Percentiles rank a stretch among this genome's conserved stretches.
Conservation (phyloP, 1,140 invertebrate species). For the Ditylenchus dipsaci region DNA sequence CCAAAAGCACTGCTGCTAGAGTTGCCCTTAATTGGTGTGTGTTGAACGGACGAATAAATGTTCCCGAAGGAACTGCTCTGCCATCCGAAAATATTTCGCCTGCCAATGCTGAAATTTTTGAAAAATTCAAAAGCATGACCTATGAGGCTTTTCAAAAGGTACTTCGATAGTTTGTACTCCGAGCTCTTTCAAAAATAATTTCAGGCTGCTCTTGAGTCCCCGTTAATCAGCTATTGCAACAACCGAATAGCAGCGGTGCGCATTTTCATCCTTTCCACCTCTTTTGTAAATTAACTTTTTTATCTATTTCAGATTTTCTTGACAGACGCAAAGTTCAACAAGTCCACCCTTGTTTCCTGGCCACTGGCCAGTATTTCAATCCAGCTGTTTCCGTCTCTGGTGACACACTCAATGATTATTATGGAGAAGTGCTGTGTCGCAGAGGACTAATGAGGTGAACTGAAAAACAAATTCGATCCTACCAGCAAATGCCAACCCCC, state of each 20-base stretch:
- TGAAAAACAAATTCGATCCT: no score
- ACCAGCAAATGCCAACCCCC: background rate
- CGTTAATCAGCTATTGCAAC: background rate
- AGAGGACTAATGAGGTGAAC: background rate
- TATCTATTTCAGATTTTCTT: slow-evolving; percentile 2
- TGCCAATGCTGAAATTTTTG: background rate
- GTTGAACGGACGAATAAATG: background rate
- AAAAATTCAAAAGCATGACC: background rate
- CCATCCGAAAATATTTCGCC: background rate
- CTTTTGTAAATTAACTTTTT: no score
- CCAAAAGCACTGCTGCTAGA: background rate
- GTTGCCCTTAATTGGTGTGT: background rate
- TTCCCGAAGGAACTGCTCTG: background rate
- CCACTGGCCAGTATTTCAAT: background rate
- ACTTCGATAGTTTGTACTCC: background rate
- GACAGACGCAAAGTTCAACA: background rate
- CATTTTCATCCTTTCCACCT: no score
- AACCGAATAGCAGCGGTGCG: no score
- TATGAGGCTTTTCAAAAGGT: background rate
- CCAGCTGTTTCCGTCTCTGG: background rate
- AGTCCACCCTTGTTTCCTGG: background rate
- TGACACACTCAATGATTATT: background rate
- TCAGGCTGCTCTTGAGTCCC: background rate
- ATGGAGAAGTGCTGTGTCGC: background rate
- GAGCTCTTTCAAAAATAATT: background rate